Conservation (phyloP, 1,140 invertebrate species). For the Parasteatoda tepidariorum region DNA sequence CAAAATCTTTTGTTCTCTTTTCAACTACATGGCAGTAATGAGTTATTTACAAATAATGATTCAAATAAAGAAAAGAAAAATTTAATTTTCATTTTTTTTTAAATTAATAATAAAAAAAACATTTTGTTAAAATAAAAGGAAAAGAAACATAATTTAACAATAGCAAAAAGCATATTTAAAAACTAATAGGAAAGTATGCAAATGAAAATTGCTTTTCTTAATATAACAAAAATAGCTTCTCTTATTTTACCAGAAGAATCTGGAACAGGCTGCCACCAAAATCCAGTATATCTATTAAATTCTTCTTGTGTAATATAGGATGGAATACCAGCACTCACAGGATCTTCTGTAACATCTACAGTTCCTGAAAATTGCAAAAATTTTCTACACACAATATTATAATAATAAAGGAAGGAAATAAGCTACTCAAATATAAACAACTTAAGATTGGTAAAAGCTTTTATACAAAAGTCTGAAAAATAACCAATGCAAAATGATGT, state of each 20-base stretch:
- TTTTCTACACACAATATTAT: no score
- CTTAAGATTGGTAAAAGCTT: no score
- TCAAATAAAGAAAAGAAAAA: not conserved
- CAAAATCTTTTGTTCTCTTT: no score
- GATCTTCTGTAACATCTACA: slow-evolving; percentile 79
- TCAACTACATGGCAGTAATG: no score
- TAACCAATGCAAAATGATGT: no score
- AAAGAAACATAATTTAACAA: not conserved
- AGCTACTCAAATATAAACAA: no score
- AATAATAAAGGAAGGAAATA: no score
- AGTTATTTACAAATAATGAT: not conserved
- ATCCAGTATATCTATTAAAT: slow-evolving; percentile 94
- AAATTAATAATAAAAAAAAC: not conserved
- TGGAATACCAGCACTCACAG: slow-evolving; percentile 88
- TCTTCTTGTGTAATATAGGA: slow-evolving; percentile 99
- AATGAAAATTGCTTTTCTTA: not conserved
- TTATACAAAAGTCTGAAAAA: no score
- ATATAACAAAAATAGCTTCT: not conserved
- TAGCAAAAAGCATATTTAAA: not conserved
- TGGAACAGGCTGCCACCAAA: slow-evolving; percentile 91
- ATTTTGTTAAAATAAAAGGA: not conserved
- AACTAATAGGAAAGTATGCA: not conserved
- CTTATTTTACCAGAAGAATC: slow-evolving; percentile 22
- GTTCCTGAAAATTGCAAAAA: no score
- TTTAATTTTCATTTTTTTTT: not conserved